Evolutionary conservation across 2,113 vertebrate genomes (phyloP).

Genomic region (Xiphophorus maculatus): DNA sequence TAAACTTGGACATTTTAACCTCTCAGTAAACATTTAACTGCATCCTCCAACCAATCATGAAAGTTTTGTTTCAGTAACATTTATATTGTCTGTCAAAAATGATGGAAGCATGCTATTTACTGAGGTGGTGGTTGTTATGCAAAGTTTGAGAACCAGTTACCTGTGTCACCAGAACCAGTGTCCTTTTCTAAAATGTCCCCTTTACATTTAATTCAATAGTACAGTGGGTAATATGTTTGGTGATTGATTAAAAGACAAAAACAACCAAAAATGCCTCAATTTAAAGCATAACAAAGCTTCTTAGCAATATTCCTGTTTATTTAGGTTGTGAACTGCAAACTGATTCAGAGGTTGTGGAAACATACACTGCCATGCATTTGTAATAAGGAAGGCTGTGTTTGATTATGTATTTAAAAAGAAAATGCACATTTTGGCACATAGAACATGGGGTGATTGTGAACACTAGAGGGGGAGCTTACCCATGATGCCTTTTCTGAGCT

Average conservation of each 20-base stretch:
- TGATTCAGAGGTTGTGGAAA: constrained; percentile 1
- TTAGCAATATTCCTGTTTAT: neutral
- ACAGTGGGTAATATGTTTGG: neutral
- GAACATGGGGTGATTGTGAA: constrained; percentile 84
- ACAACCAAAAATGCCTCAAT: neutral
- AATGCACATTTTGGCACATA: neutral
- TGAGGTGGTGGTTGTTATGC: too few relatives aligned
- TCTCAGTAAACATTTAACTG: too few relatives aligned
- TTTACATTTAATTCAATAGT: neutral
- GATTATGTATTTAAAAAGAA: neutral
- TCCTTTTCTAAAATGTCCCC: neutral
- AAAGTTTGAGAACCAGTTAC: too few relatives aligned
- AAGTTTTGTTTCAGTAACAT: too few relatives aligned
- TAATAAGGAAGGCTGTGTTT: neutral
- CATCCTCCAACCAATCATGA: too few relatives aligned
- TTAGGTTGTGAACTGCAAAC: neutral
- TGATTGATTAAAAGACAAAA: constrained; percentile 3
- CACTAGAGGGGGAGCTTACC: constrained; percentile 99
- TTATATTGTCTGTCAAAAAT: too few relatives aligned
- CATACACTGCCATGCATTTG: constrained; percentile 2
- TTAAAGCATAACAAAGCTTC: neutral
- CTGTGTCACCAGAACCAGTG: too few relatives aligned
- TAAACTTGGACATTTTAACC: too few relatives aligned
- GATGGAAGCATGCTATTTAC: too few relatives aligned
- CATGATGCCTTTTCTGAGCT: constrained; percentile 80